Percentiles rank a stretch among this genome's conserved stretches.
These are phyloP conservation scores for Typhlichthys eigenmanni DNA, from an alignment of 2,797 vertebrate species.

Conservation along the genomic window DNA sequence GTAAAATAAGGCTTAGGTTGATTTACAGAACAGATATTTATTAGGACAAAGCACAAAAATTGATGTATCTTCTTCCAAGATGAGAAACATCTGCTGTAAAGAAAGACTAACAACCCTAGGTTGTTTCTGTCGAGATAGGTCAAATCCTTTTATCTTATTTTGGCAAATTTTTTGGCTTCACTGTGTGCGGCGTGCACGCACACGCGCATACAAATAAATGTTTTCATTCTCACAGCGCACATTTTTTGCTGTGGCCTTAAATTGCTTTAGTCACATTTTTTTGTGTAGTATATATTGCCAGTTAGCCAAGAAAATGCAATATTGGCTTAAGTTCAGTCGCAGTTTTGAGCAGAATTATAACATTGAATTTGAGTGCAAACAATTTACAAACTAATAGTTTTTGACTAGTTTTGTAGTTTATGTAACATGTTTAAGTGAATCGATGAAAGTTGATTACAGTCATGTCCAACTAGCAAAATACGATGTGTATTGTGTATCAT, in stretches of 20 bases:
- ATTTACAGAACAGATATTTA: slow-evolving; percentile 53
- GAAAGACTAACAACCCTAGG: slow-evolving; percentile 52
- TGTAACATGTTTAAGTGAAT: too few relatives aligned
- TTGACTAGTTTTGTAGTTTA: too few relatives aligned
- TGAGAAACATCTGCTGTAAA: slow-evolving; percentile 66
- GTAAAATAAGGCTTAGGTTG: slow-evolving; percentile 46
- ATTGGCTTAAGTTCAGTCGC: slow-evolving; percentile 6
- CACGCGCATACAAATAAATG: slow-evolving; percentile 26
- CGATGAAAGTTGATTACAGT: too few relatives aligned
- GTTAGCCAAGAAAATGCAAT: not conserved
- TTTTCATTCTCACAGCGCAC: slow-evolving; percentile 9
- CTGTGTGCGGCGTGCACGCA: slow-evolving; percentile 3
- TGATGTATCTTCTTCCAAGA: slow-evolving; percentile 42
- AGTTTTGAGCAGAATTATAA: not conserved
- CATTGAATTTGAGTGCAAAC: not conserved
- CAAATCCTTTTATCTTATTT: slow-evolving; percentile 29
- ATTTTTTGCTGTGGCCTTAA: slow-evolving; percentile 7
- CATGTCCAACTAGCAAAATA: too few relatives aligned
- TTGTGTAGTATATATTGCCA: not conserved
- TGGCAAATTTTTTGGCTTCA: not conserved
- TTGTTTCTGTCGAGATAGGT: slow-evolving; percentile 40
- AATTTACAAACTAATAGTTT: too few relatives aligned
- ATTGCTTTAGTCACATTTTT: slow-evolving; percentile 8
- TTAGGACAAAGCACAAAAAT: slow-evolving; percentile 56
- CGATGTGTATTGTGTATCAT: too few relatives aligned